Base-by-base conservation (phyloP, 2,888 invertebrate species). In the Nipponacmea schrenckii region DNA sequence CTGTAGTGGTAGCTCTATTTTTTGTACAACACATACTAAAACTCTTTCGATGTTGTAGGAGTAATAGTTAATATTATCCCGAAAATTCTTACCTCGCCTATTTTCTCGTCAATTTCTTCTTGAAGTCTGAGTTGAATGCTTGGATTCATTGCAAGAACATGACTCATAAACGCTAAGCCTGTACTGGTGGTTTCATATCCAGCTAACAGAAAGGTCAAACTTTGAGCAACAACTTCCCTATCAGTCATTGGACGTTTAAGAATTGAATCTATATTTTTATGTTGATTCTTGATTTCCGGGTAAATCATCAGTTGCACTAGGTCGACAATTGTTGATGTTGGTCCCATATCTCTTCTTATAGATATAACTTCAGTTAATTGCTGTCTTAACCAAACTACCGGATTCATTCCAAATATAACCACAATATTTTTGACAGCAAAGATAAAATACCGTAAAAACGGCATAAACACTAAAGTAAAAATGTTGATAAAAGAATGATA, bases 111-210 rank as follows among this genome's bases (percentile, higher is more conserved):
- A 10, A 91, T 84, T 81, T 91, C 91, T 20, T 86, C 76, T 56
- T 85, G 85, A 45, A 91, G 79, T 72, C 82, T 85, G 15, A 86
- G 80, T 75, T 91, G 91, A 15, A 90, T 84, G 2, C 89, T 86
- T 4, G 85, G 89, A 80, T 91, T 81, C 64, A 84, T 85, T 20
- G 90, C 89, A 46, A 91, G 82, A 10, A 88, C 83, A 79, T 90
- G 90, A 46, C 89, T 83, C 27, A 89, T 85, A 81, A 89, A 91
- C 4, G 89, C 88, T 50, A 91, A 82, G 10, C 90, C 87, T 12
- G 90, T 89, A 26, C 90, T 89, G 4, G 91, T 91, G 0, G 91
- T 91, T 81, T 91, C 91, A 79, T 91, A 91, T 1, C 91, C 91
- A 45, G 90, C 91, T 70, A 91, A 80, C 68, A 91, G 83, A 77